Percentiles rank a stretch among this genome's conserved stretches.
Conservation (phyloP, 2,888 invertebrate genomes). For the Tenthredo amoena region DNA sequence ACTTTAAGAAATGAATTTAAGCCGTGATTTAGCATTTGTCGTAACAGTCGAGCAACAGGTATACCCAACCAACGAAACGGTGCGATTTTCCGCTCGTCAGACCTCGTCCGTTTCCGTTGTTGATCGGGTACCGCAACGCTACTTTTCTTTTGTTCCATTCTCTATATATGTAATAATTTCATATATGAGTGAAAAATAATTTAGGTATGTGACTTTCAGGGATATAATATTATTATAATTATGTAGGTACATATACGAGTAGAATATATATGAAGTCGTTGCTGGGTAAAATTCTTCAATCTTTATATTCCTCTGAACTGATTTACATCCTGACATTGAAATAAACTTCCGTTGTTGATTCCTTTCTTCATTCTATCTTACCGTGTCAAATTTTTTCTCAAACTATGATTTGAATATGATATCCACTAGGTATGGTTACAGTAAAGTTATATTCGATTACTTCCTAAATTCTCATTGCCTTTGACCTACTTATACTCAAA, state of each 20-base stretch:
- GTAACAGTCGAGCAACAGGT: constrained; percentile 24
- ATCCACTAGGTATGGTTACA: background rate
- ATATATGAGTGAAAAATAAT: background rate
- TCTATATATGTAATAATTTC: background rate
- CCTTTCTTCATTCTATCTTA: background rate
- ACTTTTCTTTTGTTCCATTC: background rate
- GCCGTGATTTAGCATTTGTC: constrained; percentile 14
- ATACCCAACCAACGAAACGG: constrained; percentile 16
- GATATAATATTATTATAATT: background rate
- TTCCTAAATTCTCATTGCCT: constrained; percentile 13
- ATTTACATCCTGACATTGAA: background rate
- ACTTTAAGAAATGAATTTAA: background rate
- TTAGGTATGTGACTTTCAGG: background rate
- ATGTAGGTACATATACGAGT: background rate
- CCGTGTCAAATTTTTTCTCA: background rate
- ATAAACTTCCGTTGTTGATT: background rate
- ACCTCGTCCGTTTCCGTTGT: constrained; percentile 14
- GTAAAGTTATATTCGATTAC: background rate
- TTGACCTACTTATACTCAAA: constrained; percentile 12
- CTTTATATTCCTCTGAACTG: background rate
- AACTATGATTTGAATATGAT: background rate
- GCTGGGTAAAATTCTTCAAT: no score
- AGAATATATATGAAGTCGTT: background rate
- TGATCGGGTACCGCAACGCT: background rate
- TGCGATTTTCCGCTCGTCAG: constrained; percentile 38